Percentiles rank a stretch among this genome's conserved stretches.
phyloP scores from a whole-genome alignment of 2,113 vertebrate genomes.

The Urocitellus parryii region DNA sequence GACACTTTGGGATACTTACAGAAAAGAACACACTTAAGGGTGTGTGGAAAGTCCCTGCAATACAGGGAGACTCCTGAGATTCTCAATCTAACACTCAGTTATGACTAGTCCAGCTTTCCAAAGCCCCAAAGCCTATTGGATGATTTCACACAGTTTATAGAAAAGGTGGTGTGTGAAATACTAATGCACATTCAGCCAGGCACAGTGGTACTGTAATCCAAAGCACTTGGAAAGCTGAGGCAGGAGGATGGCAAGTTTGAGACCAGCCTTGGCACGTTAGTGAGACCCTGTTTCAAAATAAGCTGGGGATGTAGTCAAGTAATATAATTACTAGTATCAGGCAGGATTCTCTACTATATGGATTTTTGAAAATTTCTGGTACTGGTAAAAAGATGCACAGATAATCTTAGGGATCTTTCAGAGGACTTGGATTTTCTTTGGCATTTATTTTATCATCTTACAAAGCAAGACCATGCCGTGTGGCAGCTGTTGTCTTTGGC shows the following conservation, averaged over 20 bases:
- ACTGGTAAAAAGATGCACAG: not conserved
- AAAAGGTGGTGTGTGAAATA: not conserved
- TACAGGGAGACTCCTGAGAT: too few species aligned
- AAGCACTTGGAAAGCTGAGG: not conserved
- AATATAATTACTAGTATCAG: not conserved
- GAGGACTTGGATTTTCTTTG: not conserved
- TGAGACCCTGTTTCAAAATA: not conserved
- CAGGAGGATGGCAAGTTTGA: not conserved
- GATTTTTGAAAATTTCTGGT: not conserved
- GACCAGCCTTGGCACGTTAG: not conserved
- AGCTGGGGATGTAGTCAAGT: not conserved
- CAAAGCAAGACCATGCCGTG: not conserved
- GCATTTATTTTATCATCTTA: not conserved
- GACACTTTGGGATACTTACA: accelerated
- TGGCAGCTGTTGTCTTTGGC: not conserved
- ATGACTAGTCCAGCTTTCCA: not conserved
- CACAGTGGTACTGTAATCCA: not conserved
- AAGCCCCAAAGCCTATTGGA: not conserved
- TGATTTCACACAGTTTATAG: not conserved
- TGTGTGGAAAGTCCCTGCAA: not conserved
- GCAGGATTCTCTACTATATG: too few species aligned
- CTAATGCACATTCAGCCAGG: not conserved
- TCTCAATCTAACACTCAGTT: not conserved
- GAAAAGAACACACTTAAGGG: not conserved
- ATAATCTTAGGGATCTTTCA: not conserved